These are phyloP conservation scores for Leucozona laternaria DNA, from an alignment of 2,888 invertebrate genomes.

Conservation along the genomic window DNA sequence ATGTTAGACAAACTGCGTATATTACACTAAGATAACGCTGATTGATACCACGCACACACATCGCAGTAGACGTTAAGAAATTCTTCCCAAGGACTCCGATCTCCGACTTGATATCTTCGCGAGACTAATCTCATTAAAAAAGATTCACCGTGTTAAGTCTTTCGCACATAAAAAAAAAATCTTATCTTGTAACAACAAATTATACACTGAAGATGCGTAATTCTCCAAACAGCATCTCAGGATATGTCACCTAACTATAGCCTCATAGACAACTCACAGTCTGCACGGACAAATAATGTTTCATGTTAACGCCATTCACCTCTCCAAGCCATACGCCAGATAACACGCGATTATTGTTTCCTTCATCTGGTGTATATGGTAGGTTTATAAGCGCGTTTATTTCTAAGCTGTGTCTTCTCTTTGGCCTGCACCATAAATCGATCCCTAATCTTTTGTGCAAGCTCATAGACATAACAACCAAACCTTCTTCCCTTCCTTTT, in stretches of 20 bases:
- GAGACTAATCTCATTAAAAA: constrained; percentile 32
- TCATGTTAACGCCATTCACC: constrained; percentile 72
- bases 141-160: constrained; percentile 20
- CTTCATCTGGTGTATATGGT: constrained; percentile 10
- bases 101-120: background rate
- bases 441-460: constrained; percentile 66
- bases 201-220: constrained; percentile 37
- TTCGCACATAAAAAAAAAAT: background rate
- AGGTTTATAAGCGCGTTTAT: constrained; percentile 6
- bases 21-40: background rate
- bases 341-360: constrained; percentile 71
- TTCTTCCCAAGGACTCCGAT: background rate
- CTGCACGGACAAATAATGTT: constrained; percentile 51
- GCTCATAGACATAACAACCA: constrained; percentile 54
- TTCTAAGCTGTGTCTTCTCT: constrained; percentile 38
- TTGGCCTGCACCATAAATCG: constrained; percentile 66
- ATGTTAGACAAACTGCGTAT: background rate
- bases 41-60: background rate
- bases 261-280: constrained; percentile 55
- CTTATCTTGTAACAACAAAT: constrained; percentile 47
- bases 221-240: constrained; percentile 38
- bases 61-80: background rate
- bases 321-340: constrained; percentile 37
- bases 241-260: constrained; percentile 42
- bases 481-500: constrained; percentile 19